Base-by-base conservation (phyloP, 1,140 invertebrate genomes). In the Drosophila nebulosa region DNA sequence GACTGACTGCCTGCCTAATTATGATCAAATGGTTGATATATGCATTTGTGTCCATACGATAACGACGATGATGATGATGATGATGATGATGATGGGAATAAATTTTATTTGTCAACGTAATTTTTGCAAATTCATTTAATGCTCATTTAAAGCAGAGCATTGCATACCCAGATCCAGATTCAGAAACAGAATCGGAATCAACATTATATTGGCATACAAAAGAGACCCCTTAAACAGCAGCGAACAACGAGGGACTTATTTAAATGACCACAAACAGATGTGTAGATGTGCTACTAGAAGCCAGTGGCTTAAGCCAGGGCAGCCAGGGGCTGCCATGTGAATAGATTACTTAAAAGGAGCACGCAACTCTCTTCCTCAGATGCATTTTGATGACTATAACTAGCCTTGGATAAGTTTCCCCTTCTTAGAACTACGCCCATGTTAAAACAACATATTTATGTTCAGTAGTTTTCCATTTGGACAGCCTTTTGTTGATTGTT, bases 81-180 rank as follows among this genome's bases (percentile, higher is more conserved):
- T 30, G 27, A 27, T 36, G 57, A 60, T n/a, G 22, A 12, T 7
- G 3, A n/a, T 50, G 57, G 14, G 46, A 51, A 64, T 26, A 16
- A 22, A 58, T 73, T 66, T 74, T 64, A 74, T 85, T 84, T 84
- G 83, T 80, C 74, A 88, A 71, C 79, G 83, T 89, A 88, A 88
- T 88, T 88, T 36, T 88, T 83, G 83, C 84, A 79, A 89, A 88
- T 88, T 88, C 84, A 88, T 89, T 88, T 88, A 88, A 79, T 88
- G 83, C 79, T 86, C 75, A 86, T 78, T 88, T 83, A 86, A 83
- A 83, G 66, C 83, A 55, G 60, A 75, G 64, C 73, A 65, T 69
- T 66, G 16, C 39, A 46, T 21, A 18, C 39, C 39, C 35, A n/a
- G 52, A 22, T 36, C 42, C 36, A 55, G 24, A 26, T 30, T 9